These are phyloP conservation scores for Ditylenchus weischeri DNA, from an alignment of 2,888 invertebrate genomes.

Conservation along the genomic window DNA sequence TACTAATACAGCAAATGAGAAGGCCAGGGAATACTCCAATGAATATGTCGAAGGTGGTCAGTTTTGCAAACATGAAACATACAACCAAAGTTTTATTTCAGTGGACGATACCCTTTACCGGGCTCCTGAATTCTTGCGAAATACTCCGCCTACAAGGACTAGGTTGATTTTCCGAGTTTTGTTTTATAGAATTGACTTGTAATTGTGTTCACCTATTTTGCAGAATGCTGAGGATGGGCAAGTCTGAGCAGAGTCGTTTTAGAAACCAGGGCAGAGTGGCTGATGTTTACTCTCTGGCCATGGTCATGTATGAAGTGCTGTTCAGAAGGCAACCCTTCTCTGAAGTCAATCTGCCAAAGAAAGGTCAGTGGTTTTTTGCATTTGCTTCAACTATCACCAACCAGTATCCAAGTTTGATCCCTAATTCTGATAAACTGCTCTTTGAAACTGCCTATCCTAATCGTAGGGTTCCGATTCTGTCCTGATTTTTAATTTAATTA, in stretches of 20 bases:
- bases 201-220: too few species aligned
- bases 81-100: conserved; percentile 17
- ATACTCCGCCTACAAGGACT: conserved; percentile 27
- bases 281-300: conserved; percentile 29
- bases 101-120: conserved; percentile 24
- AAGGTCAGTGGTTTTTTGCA: conserved; percentile 18
- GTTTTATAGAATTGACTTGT: too few species aligned
- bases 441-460: too few species aligned
- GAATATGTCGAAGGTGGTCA: conserved; percentile 1
- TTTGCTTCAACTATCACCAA: too few species aligned
- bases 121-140: conserved; percentile 30
- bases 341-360: conserved; percentile 20
- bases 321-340: conserved; percentile 27
- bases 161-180: not conserved
- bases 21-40: not conserved
- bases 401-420: too few species aligned
- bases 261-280: conserved; percentile 24
- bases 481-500: too few species aligned
- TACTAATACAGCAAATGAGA: not conserved
- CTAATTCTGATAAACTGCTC: too few species aligned
- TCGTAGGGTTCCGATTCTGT: too few species aligned
- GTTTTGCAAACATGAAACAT: not conserved
- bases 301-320: conserved; percentile 29
- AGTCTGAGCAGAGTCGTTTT: conserved; percentile 25
- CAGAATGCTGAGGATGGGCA: conserved; percentile 25